phyloP scores from a whole-genome alignment of 2,113 vertebrate species.

The Prolemur simus region DNA sequence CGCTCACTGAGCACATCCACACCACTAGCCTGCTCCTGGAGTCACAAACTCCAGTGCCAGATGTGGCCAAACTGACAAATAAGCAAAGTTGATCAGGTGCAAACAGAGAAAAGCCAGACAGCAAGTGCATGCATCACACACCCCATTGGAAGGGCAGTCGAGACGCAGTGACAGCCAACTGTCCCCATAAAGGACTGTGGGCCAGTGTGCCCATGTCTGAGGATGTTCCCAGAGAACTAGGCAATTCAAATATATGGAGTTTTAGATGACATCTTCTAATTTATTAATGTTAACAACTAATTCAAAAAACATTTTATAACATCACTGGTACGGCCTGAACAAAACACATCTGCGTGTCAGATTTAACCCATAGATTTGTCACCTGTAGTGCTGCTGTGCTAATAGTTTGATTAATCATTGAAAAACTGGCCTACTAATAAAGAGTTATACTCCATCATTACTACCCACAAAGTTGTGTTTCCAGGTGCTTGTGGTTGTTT shows the following conservation, averaged over 20 bases:
- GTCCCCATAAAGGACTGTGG: neutral
- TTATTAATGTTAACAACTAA: neutral
- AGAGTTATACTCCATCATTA: neutral
- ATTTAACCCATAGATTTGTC: neutral
- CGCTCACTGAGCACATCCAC: neutral
- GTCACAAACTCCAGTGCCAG: neutral
- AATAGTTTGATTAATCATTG: neutral
- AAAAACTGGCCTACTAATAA: neutral
- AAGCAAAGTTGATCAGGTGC: neutral
- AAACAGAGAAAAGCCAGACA: neutral
- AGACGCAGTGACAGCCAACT: fast-evolving
- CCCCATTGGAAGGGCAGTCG: fast-evolving
- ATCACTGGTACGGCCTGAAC: neutral
- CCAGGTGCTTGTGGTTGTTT: neutral
- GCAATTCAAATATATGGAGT: neutral
- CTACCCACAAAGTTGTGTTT: neutral
- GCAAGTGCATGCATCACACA: fast-evolving
- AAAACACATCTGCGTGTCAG: neutral
- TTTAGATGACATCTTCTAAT: neutral
- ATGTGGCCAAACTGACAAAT: neutral
- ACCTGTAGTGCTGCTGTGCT: neutral
- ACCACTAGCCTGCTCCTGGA: neutral
- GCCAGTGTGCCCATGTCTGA: neutral
- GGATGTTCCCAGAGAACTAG: neutral
- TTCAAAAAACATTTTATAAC: neutral